Evolutionary conservation across 35 echinoderm and acorn worm genomes (phyloP), one percentile per base, ranked within the genome.

Genomic region (Patiria miniata): DNA sequence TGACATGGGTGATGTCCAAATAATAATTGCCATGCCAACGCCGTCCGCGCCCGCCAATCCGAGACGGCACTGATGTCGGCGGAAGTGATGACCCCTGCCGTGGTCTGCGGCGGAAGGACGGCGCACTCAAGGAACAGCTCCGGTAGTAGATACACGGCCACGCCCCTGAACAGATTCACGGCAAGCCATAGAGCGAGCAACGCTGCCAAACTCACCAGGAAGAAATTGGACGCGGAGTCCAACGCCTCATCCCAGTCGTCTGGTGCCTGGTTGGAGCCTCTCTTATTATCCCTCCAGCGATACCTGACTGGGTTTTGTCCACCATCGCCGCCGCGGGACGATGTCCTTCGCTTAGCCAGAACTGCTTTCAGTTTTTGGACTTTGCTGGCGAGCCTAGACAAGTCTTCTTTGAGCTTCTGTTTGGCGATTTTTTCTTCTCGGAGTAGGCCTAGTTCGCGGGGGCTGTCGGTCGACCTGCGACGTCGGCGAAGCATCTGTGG

Each of bases 131-230:
- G 65, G 16, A 32, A 16, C 7, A 73, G 65, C 65, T 73, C 65
- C 65, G 65, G 65, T 23, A 73, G 29, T 1, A 73, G 22, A 73
- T 32, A 73, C 2, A 73, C 34, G 65, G 65, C 65, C 7, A 34
- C n/a, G 2, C 23, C 23, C 29, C 65, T 73, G 65, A 26, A 32
- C 21, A 73, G 34, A 73, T 34, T 32, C 26, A 73, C 65, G 0
- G 65, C 34, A 10, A 73, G 34, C 65, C 65, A 73, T 26, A 73
- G 26, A 28, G 34, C 2, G 26, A 73, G 26, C 9, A 73, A 30
- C 15, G 34, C 26, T 73, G 65, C 34, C 65, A 73, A 34, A 73
- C 65, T 73, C 65, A 73, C 65, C 8, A 36, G 65, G 65, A 73
- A 73, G 29, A 73, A 73, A 73, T 73, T 18, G 65, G 65, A 28